Conservation (phyloP, 2,113 vertebrate genomes). For the Siniperca knerii region DNA sequence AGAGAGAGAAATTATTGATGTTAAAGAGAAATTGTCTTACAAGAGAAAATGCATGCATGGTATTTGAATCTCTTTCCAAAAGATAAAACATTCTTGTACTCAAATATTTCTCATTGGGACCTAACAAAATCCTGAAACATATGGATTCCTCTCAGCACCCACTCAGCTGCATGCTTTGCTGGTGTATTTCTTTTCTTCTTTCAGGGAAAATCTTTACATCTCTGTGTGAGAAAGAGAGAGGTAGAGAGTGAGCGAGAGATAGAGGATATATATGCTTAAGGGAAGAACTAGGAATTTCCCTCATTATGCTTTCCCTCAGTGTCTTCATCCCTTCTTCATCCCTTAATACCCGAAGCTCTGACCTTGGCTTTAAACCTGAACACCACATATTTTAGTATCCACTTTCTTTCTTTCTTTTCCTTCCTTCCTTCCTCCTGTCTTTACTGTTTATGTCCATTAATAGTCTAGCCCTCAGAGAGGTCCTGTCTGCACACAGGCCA, state of each 20-base stretch:
- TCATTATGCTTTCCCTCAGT: constrained; percentile 57
- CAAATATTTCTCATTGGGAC: neutral
- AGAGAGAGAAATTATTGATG: constrained; percentile 1
- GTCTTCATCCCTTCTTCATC: constrained; percentile 58
- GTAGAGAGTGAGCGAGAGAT: neutral
- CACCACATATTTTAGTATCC: constrained; percentile 2
- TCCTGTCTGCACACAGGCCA: constrained; percentile 69
- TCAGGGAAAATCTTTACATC: constrained; percentile 51
- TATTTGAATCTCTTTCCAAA: neutral
- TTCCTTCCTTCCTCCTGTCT: constrained; percentile 2
- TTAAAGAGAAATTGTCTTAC: neutral
- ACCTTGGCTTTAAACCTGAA: constrained; percentile 64
- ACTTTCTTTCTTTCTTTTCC: neutral
- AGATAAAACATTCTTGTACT: neutral
- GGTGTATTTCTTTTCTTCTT: constrained; percentile 39
- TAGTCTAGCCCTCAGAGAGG: constrained; percentile 72
- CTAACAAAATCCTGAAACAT: constrained; percentile 8
- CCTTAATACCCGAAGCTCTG: constrained; percentile 58
- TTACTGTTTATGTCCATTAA: constrained; percentile 66
- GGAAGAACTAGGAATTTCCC: constrained; percentile 53
- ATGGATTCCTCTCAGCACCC: constrained; percentile 34
- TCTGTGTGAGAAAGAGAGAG: neutral
- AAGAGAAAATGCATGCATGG: neutral
- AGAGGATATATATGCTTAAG: constrained; percentile 21
- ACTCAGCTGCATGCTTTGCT: constrained; percentile 35